These are phyloP conservation scores for Melanostoma mellinum DNA, from an alignment of 2,888 invertebrate species.

Conservation along the genomic window DNA sequence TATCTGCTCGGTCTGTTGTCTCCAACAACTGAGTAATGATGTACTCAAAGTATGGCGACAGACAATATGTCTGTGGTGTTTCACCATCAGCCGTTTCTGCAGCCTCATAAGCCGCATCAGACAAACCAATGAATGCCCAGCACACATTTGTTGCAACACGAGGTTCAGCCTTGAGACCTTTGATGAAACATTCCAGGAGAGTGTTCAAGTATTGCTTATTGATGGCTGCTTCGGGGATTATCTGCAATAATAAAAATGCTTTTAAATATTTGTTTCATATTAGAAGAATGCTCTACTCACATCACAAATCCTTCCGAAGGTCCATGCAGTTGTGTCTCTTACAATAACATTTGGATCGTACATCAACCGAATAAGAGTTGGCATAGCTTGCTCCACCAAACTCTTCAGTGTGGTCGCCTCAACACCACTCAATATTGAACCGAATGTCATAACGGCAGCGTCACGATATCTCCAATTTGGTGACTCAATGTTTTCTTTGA, in stretches of 20 bases:
- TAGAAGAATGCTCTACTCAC: conserved; percentile 78
- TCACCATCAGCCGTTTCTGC: conserved; percentile 86
- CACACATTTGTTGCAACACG: conserved; percentile 99
- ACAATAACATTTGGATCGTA: conserved; percentile 97
- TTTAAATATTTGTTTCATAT: neutral
- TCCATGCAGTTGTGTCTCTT: conserved; percentile 98
- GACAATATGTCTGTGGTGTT: conserved; percentile 94
- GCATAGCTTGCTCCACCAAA: conserved; percentile 97
- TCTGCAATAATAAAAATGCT: conserved; percentile 74
- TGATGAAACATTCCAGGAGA: conserved; percentile 90
- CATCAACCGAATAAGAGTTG: conserved; percentile 96
- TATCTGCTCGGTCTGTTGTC: conserved; percentile 97
- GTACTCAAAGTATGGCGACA: conserved; percentile 96
- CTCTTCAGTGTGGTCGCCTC: conserved; percentile 93
- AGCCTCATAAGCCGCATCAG: conserved; percentile 97
- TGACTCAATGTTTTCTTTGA: conserved; percentile 95
- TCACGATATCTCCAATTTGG: conserved; percentile 96
- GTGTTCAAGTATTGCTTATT: conserved; percentile 92
- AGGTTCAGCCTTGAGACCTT: conserved; percentile 95
- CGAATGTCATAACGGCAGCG: conserved; percentile 99
- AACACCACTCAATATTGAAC: conserved; percentile 95
- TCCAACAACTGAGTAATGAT: conserved; percentile 95
- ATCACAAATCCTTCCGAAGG: conserved; percentile 98
- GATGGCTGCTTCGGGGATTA: conserved; percentile 96
- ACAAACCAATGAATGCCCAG: conserved; percentile 98